Base-by-base conservation (phyloP, 2,113 vertebrate genomes). In the Bambusicola thoracicus region DNA sequence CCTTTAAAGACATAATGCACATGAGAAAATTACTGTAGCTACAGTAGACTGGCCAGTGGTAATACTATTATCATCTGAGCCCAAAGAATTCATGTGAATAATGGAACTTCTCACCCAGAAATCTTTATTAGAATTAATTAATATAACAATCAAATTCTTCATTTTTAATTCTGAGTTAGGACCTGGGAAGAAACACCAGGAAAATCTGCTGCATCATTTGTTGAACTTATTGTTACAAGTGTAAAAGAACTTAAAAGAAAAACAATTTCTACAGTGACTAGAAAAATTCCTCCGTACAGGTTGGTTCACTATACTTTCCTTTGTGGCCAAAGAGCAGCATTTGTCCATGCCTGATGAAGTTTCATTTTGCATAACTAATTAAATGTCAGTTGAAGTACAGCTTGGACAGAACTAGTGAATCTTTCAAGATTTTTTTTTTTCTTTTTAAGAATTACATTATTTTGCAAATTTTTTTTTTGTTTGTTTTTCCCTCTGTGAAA, bases 151-250 rank as follows among this genome's bases (percentile, higher is more conserved):
- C 0, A 2, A 19, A 16, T 75, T 67, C 6, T 48, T 62, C 0
- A 17, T 48, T 93, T 77, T 81, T 41, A 6, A 2, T 89, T 10
- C 15, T 44, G 29, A 69, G 15, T 32, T 34, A 10, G 7, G 11
- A 49, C 12, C 38, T 44, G 38, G 22, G 29, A 90, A 10, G 8
- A 75, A 9, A 15, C 8, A 49, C 40, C 19, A 63, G 9, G 13
- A 89, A 49, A 59, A 75, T 8, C 13, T 74, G 7, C 32, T 80
- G 6, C 6, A 29, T 32, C 2, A 8, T 59, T 0, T 0, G 24
- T 63, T 40, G 10, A 62, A 29, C 25, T 27, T 27, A 40, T 5
- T 38, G 24, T 40, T 63, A 18, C 10, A 63, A 40, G 25, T 18
- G 24, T 7, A 27, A 27, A 62, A 40, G 36, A 63, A 63, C 18